These are phyloP conservation scores for Cichladusa arquata DNA, from an alignment of 2,113 vertebrate genomes.

Conservation along the genomic window DNA sequence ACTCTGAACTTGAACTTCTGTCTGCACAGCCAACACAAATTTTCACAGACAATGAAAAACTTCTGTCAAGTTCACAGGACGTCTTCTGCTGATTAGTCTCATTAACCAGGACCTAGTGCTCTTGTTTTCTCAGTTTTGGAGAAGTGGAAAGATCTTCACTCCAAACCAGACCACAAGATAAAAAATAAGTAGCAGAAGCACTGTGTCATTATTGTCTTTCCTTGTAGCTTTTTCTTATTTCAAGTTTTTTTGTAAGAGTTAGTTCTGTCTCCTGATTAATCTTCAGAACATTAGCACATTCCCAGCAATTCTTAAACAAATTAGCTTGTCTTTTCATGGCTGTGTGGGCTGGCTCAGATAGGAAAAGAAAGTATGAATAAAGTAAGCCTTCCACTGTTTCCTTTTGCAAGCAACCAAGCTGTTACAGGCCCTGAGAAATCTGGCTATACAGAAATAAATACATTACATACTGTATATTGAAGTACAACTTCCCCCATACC, in stretches of 20 bases:
- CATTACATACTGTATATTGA: neutral
- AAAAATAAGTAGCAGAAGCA: neutral
- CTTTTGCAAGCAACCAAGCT: neutral
- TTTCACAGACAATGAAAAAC: neutral
- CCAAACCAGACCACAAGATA: neutral
- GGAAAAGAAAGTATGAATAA: neutral
- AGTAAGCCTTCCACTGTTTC: neutral
- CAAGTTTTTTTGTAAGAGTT: neutral
- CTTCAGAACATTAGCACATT: neutral
- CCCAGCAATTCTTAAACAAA: neutral
- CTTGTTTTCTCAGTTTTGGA: neutral
- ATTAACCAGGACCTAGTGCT: neutral
- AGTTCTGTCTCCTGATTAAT: neutral
- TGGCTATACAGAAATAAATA: neutral
- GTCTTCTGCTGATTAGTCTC: neutral
- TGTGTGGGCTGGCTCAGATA: neutral
- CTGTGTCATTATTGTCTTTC: neutral
- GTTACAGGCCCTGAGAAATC: neutral
- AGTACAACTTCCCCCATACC: neutral
- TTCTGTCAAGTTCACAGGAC: neutral
- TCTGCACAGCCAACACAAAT: constrained; percentile 21
- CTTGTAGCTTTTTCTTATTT: neutral
- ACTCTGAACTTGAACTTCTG: neutral
- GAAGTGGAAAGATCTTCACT: neutral
- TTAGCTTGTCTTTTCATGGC: neutral